A percentile compares a stretch with the other conserved stretches of the same genome.
These are phyloP conservation scores for Danaus melanippus DNA, from an alignment of 1,140 invertebrate genomes.

Conservation along the genomic window DNA sequence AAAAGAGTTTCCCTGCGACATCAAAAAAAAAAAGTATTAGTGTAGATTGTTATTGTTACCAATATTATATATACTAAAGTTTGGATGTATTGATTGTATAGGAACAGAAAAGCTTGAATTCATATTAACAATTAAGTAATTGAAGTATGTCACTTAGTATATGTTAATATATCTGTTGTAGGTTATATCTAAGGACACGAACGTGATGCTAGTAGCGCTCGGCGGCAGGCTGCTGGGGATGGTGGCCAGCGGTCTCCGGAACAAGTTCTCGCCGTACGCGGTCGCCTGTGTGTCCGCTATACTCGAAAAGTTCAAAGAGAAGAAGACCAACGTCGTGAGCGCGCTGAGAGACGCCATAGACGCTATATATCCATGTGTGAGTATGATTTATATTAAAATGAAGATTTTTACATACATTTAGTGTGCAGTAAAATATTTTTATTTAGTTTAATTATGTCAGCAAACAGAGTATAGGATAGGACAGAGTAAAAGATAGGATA, in stretches of 20 bases:
- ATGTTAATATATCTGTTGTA: conserved; percentile 40
- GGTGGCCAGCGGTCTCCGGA: conserved; percentile 90
- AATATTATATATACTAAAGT: too few species aligned
- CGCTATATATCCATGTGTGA: conserved; percentile 86
- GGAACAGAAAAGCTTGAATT: too few species aligned
- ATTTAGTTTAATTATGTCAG: too few species aligned
- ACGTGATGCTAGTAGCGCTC: conserved; percentile 92
- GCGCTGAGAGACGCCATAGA: conserved; percentile 93
- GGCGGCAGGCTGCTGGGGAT: conserved; percentile 89
- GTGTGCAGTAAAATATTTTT: too few species aligned
- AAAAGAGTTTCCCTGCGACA: too few species aligned
- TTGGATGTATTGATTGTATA: too few species aligned
- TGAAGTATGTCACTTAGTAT: neutral
- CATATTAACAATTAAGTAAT: neutral
- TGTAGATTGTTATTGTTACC: too few species aligned
- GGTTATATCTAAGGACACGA: conserved; percentile 94
- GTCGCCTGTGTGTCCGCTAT: conserved; percentile 83
- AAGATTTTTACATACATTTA: too few species aligned
- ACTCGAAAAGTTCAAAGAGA: conserved; percentile 98
- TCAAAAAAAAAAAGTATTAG: too few species aligned
- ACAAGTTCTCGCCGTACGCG: conserved; percentile 90
- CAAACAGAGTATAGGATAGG: too few species aligned
- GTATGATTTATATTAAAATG: conserved; percentile 32
- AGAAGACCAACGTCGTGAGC: conserved; percentile 92
- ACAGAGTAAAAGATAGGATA: too few species aligned